Evolutionary conservation across 2,113 vertebrate species (phyloP), one percentile per base, ranked within the genome.

Genomic region (Gavialis gangeticus): DNA sequence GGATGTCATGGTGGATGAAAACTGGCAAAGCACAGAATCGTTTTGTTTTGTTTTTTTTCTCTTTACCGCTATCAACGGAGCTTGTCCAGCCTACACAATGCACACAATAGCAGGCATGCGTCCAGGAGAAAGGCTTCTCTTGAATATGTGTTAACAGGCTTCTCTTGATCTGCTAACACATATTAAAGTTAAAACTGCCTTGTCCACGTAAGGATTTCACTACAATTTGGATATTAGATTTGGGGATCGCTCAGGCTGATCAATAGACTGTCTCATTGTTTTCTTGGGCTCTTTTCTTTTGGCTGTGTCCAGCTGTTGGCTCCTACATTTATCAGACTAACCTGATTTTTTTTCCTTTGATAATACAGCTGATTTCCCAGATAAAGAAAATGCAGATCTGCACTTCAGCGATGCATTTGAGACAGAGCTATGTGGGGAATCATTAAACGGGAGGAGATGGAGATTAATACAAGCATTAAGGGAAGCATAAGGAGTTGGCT

Each of bases 141-240:
- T 69, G 11, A 21, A 46, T 8, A 46, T 46, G 46, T 46, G 46
- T 46, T 46, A 46, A 46, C 46, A 46, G 46, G 46, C 46, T 46
- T 46, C 8, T 46, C 46, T 46, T 46, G 46, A 46, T 22, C 62
- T 13, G 4, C 4, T 3, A 25, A 30, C 25, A 16, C 10, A 3
- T 0, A 0, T 6, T 1, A 1, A 28, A 5, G 22, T 13, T 16
- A 56, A 62, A 56, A 14, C 22, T 59, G 22, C 56, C 1, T 0
- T 16, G 46, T 0, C 13, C 63, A 21, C 56, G 6, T 4, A 14
- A 30, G 57, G 25, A 63, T 17, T 56, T 64, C 14, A 77, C 4
- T 6, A 46, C 3, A 3, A 17, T 12, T 30, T 2, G 10, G 10
- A 14, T 3, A 55, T 37, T 62, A 63, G 37, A 28, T 57, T 64